Evolutionary conservation across 2,113 vertebrate species (phyloP).

Genomic region (Sphaerodactylus townsendi): DNA sequence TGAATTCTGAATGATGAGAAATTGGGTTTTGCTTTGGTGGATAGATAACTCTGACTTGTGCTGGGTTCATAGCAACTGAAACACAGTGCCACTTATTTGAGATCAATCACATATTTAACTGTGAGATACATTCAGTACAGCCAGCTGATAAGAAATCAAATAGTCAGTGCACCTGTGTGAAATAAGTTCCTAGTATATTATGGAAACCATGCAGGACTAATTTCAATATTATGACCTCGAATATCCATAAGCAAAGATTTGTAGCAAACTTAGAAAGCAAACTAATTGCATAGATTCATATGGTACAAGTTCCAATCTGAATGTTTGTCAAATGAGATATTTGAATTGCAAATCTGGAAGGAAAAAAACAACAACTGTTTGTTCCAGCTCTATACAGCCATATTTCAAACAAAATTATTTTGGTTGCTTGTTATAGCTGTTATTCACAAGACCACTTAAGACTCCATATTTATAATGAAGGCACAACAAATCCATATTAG

Average conservation of each 20-base stretch:
- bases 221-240: not conserved
- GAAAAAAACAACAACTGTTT: not conserved
- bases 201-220: not conserved
- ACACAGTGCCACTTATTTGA: not conserved
- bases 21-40: too few relatives aligned
- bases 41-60: too few relatives aligned
- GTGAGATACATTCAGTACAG: not conserved
- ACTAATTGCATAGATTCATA: not conserved
- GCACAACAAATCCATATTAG: not conserved
- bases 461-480: constrained; percentile 1
- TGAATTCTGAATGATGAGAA: too few relatives aligned
- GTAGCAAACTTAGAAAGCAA: not conserved
- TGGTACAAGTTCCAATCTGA: not conserved
- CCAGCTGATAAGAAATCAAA: not conserved
- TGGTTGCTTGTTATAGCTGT: not conserved
- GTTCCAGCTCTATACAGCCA: not conserved
- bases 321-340: not conserved
- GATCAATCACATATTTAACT: not conserved
- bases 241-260: not conserved
- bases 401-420: not conserved
- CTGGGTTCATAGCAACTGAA: too few relatives aligned
- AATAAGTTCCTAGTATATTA: too few relatives aligned
- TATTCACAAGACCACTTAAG: not conserved
- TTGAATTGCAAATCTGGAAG: constrained; percentile 7
- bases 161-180: not conserved